phyloP scores from a whole-genome alignment of 1,140 invertebrate genomes.

The Chionoecetes opilio region DNA sequence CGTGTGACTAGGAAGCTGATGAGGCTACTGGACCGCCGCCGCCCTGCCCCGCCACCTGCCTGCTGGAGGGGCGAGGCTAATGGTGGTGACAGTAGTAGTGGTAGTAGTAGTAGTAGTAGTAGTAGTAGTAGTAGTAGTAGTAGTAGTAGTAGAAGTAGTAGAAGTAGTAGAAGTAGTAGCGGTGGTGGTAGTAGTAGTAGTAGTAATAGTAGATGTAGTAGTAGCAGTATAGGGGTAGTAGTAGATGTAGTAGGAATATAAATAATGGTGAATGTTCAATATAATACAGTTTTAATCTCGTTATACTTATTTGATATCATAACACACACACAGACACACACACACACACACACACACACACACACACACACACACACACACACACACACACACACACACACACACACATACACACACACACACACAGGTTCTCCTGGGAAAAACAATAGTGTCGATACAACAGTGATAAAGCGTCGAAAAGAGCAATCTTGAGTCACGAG shows the following conservation, averaged over 20 bases:
- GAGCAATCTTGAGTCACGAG: slow-evolving; percentile 16
- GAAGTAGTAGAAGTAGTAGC: not conserved
- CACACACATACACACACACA: slow-evolving; percentile 55
- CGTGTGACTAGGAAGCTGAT: not conserved
- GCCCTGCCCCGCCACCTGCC: not conserved
- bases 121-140: slow-evolving; percentile 14
- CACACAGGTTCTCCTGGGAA: not conserved
- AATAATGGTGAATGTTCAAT: not conserved
- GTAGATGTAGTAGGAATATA: not conserved
- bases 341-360: slow-evolving; percentile 55
- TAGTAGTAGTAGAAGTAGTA: not conserved
- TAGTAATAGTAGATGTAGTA: no score
- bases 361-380: not conserved
- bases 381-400: slow-evolving; percentile 55
- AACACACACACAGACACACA: slow-evolving; percentile 32
- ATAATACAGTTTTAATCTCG: not conserved
- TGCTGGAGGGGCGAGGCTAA: slow-evolving; percentile 83
- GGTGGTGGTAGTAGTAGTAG: not conserved
- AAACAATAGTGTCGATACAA: slow-evolving; percentile 31
- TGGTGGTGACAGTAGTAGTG: not conserved
- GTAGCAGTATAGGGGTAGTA: no score
- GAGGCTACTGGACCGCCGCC: not conserved
- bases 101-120: not conserved
- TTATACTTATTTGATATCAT: no score
- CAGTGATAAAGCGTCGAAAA: not conserved